A percentile compares a stretch with the other conserved stretches of the same genome.
phyloP scores from a whole-genome alignment of 1,140 invertebrate species.

The Diachasma alloeum region DNA sequence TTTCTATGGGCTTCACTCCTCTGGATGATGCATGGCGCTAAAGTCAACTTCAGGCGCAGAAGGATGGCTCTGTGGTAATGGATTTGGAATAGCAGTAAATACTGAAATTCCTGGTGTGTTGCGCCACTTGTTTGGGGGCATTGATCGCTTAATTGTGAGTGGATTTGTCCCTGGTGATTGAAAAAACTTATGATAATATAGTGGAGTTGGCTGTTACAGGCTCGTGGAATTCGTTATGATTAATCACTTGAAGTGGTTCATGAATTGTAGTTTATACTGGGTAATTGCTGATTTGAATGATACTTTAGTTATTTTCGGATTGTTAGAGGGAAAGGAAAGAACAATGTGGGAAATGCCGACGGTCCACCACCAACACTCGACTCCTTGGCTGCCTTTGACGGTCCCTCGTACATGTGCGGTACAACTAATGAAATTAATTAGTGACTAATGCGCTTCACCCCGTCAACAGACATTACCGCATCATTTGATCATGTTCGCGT shows the following conservation, averaged over 20 bases:
- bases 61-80: slow-evolving; percentile 46
- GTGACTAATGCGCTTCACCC: background rate
- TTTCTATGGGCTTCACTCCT: slow-evolving; percentile 42
- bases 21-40: slow-evolving; percentile 49
- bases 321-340: background rate
- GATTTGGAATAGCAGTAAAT: slow-evolving; percentile 50
- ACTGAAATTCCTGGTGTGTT: slow-evolving; percentile 23
- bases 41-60: slow-evolving; percentile 51
- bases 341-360: background rate
- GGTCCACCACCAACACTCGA: background rate
- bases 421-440: background rate
- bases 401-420: background rate
- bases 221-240: too few species aligned
- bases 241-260: too few species aligned
- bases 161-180: background rate
- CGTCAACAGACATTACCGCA: background rate
- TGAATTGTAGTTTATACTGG: too few species aligned
- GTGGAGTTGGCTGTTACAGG: too few species aligned
- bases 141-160: background rate
- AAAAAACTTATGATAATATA: too few species aligned
- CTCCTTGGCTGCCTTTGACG: background rate
- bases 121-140: background rate
- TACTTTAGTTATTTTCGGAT: too few species aligned
- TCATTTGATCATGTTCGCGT: background rate
- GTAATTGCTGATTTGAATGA: too few species aligned